Evolutionary conservation across 2,888 invertebrate species (phyloP), one percentile per base, ranked within the genome.

Genomic region (Elysia crispata): DNA sequence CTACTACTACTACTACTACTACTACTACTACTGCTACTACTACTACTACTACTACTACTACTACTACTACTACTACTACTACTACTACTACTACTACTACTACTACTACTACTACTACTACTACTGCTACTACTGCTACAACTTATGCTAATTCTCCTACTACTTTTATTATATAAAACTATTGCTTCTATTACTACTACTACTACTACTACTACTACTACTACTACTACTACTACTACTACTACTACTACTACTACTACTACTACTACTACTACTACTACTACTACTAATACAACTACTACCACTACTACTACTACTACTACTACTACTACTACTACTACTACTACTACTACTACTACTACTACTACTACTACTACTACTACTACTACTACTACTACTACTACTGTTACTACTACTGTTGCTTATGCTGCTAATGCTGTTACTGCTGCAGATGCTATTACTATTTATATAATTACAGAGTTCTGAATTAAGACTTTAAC

Each of bases 181-280:
- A n/a, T n/a, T n/a, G n/a, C n/a, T n/a, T n/a, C n/a, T n/a, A n/a
- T n/a, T n/a, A n/a, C n/a, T 81, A 81, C 81, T 81, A 81, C 79
- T 81, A 75, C 81, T 81, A 81, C 75, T 75, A 80, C 81, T 81
- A 81, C 81, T 81, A 81, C 81, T 81, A 81, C 74, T 74, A 74
- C 54, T 74, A 54, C 50, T 54, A 25, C 15, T 54, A 74, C 30
- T 11, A 75, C 30, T 49, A 81, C 75, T 49, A 80, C 66, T 49
- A 80, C 74, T 50, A 77, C 60, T 57, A 72, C 60, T 72, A 72
- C 54, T 72, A 57, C 31, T 72, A 28, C 54, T 72, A 57, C 60
- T 57, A 57, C 78, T 77, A 49, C 49, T 67, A 67, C 49, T 70
- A 31, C 23, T 31, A 67, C n/a, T n/a, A n/a, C n/a, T n/a, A n/a